phyloP scores from a whole-genome alignment of 1,140 invertebrate genomes.

The Gryon sp. region DNA sequence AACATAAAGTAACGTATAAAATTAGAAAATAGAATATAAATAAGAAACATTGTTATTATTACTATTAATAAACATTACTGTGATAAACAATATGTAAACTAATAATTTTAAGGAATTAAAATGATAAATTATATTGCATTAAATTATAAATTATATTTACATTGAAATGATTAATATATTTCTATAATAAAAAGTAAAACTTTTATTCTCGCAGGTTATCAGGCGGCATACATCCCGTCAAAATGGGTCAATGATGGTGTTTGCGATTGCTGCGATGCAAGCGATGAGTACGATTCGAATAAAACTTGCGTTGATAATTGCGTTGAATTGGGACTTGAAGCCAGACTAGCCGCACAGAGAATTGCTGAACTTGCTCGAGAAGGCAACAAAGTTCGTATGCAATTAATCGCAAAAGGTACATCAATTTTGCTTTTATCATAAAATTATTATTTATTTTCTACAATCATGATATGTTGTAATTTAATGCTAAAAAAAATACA shows the following conservation, averaged over 20 bases:
- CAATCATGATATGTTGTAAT: background rate
- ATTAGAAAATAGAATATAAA: no score
- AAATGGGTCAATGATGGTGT: conserved; percentile 97
- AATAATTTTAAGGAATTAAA: no score
- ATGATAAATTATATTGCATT: no score
- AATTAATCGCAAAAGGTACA: conserved; percentile 46
- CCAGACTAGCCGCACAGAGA: conserved; percentile 87
- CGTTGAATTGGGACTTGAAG: conserved; percentile 89
- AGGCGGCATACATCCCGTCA: conserved; percentile 86
- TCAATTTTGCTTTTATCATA: no score
- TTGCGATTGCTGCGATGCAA: conserved; percentile 99
- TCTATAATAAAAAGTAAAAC: no score
- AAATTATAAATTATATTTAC: no score
- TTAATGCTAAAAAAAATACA: conserved; percentile 1
- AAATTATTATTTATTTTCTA: no score
- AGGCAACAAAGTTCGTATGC: conserved; percentile 72
- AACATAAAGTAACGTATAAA: no score
- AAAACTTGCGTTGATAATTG: conserved; percentile 88
- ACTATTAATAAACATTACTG: no score
- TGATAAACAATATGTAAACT: no score
- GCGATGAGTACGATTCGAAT: conserved; percentile 90
- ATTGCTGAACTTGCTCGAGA: conserved; percentile 86
- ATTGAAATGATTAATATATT: no score
- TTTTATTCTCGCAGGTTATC: conserved; percentile 80
- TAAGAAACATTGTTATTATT: no score